A percentile compares a stretch with the other conserved stretches of the same genome.
Evolutionary conservation across 2,797 vertebrate species (phyloP).

Genomic region (Parauchenoglanis ngamensis): DNA sequence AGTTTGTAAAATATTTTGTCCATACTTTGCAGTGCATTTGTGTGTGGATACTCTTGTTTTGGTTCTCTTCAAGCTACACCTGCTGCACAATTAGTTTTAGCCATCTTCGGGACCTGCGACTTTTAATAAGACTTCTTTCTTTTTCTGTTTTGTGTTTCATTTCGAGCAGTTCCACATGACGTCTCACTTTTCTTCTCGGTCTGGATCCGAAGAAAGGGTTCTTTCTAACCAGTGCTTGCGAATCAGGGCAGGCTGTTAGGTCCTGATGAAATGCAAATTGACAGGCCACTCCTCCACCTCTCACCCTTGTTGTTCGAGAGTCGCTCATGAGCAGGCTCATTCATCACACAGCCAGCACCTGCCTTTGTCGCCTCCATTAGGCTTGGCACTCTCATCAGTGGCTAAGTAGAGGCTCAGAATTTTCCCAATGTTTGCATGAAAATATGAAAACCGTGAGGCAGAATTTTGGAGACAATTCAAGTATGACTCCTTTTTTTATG

Average conservation of each 20-base stretch:
- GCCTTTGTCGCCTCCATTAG: constrained; percentile 11
- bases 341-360: constrained; percentile 65
- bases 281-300: constrained; percentile 50
- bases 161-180: constrained; percentile 6
- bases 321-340: constrained; percentile 72
- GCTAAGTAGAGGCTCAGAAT: constrained; percentile 52
- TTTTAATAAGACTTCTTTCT: constrained; percentile 69
- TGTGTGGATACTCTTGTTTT: constrained; percentile 9
- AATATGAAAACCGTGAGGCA: neutral
- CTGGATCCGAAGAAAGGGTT: neutral
- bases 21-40: neutral
- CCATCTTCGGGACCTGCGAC: constrained; percentile 67
- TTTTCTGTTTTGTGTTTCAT: neutral
- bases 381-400: constrained; percentile 61
- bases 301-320: constrained; percentile 61
- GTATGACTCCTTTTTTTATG: neutral
- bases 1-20: neutral
- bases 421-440: neutral
- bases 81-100: constrained; percentile 75
- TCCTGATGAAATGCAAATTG: constrained; percentile 65
- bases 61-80: constrained; percentile 61
- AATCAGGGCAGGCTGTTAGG: constrained; percentile 61
- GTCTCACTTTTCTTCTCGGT: neutral
- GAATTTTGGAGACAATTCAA: constrained; percentile 9
- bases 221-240: constrained; percentile 54